These are phyloP conservation scores for Bathynomus jamesi DNA, from an alignment of 1,140 invertebrate species.

Conservation along the genomic window DNA sequence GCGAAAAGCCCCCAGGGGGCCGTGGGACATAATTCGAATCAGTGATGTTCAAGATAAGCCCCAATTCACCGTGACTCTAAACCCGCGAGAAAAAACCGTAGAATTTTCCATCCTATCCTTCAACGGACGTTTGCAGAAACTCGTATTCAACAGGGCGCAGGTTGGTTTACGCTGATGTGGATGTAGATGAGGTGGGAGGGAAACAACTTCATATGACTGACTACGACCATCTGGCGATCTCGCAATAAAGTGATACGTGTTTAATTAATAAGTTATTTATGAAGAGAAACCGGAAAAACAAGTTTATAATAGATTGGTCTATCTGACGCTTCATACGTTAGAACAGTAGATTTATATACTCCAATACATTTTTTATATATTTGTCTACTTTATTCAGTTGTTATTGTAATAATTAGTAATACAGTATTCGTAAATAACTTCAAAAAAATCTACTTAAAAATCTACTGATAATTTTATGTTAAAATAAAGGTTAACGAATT, in stretches of 20 bases:
- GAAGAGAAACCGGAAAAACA: neutral
- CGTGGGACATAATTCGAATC: conserved; percentile 64
- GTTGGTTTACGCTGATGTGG: too few species aligned
- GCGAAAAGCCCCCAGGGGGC: conserved; percentile 50
- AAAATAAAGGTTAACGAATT: too few species aligned
- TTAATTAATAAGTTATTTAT: neutral
- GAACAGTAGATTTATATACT: too few species aligned
- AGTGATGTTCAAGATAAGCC: conserved; percentile 51
- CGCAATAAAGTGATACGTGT: neutral
- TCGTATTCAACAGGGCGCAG: conserved; percentile 51
- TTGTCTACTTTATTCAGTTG: too few species aligned
- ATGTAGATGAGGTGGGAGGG: conserved; percentile 20
- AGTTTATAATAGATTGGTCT: neutral
- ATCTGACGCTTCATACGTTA: too few species aligned
- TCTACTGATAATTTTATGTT: too few species aligned
- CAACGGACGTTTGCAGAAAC: conserved; percentile 52
- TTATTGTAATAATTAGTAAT: too few species aligned
- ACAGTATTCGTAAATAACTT: too few species aligned
- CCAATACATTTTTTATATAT: too few species aligned
- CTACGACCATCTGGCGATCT: neutral
- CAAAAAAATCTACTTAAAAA: too few species aligned
- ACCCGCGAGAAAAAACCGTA: conserved; percentile 54
- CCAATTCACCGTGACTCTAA: conserved; percentile 60
- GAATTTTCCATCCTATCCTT: conserved; percentile 56
- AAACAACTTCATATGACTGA: neutral